Base-by-base conservation (phyloP, 1,140 invertebrate species). In the Eupristina koningsbergeri region DNA sequence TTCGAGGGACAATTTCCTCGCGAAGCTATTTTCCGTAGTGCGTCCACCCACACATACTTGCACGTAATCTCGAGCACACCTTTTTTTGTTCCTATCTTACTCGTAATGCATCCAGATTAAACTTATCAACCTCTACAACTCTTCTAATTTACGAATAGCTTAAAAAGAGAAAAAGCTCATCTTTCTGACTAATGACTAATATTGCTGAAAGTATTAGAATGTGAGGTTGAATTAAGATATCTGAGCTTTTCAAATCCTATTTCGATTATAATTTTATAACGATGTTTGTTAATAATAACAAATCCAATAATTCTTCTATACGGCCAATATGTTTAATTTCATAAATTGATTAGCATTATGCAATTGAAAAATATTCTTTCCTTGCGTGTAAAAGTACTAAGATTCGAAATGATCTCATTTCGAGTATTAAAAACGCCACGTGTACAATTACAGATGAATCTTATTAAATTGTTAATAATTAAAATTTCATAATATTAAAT, bases 1-100 rank as follows among this genome's bases (percentile, higher is more conserved):
- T 85, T 71, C 50, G 77, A 74, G 50, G 53, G 75, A 84, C 83
- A 74, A 75, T 80, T 79, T 84, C 41, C 36, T 45, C 31, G 67
- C 53, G 77, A 53, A 36, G 19, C n/a, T 64, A 41, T 17, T 45
- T 29, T 22, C 58, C 47, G 13, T n/a, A 5, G 39, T 47, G 29
- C 69, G 61, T 29, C 53, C 58, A 64, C 41, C 19, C 69, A 64
- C 29, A 75, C 58, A 64, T n/a, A n/a, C n/a, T n/a, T n/a, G n/a
- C 71, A 81, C 80, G 75, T 45, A 81, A 74, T 64, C 71, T 50
- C 63, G 39, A 50, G 31, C 5, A 19, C 47, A 22, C n/a, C 75
- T 31, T n/a, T 61, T 50, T 47, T 11, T 53, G 22, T 41, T 9
- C 53, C 36, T 26, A 8, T 36, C 31, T 19, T 71, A 2, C 67